Percentiles rank a stretch among this genome's conserved stretches.
Evolutionary conservation across 2,113 vertebrate species (phyloP).

Genomic region (Rynchops niger): DNA sequence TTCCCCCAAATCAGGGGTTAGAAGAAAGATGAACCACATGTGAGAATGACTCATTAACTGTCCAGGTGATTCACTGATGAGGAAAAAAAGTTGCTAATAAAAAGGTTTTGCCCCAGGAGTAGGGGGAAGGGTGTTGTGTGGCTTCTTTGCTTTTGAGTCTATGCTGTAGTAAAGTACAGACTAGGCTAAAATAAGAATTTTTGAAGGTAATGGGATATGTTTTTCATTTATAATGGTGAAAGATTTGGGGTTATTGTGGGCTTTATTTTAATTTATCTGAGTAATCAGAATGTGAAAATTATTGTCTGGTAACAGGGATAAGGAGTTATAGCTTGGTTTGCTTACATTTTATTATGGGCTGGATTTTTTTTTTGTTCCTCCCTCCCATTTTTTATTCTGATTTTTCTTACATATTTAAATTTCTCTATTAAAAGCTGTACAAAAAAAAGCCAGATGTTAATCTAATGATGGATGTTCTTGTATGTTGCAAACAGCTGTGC

Average conservation of each 20-base stretch:
- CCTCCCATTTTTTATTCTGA: background rate
- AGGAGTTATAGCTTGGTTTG: background rate
- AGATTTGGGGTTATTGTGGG: accelerated
- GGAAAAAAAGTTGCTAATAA: background rate
- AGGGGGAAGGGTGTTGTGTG: accelerated
- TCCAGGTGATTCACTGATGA: background rate
- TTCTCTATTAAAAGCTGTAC: accelerated
- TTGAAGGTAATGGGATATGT: background rate
- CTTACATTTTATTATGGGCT: background rate
- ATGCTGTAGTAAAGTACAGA: accelerated
- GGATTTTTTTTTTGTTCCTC: background rate
- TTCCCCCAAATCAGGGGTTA: background rate
- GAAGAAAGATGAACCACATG: background rate
- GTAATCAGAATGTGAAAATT: background rate
- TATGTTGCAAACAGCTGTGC: background rate
- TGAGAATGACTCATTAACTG: background rate
- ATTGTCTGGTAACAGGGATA: accelerated
- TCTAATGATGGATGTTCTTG: background rate
- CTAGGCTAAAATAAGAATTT: accelerated
- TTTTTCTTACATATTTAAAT: background rate
- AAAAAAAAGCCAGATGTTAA: accelerated
- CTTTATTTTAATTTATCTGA: background rate
- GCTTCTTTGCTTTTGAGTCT: accelerated
- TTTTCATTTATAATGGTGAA: background rate
- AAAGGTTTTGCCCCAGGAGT: background rate